Evolutionary conservation across 92 coral and sea anemone genomes (phyloP).

Genomic region (Epizoanthus rinbou): DNA sequence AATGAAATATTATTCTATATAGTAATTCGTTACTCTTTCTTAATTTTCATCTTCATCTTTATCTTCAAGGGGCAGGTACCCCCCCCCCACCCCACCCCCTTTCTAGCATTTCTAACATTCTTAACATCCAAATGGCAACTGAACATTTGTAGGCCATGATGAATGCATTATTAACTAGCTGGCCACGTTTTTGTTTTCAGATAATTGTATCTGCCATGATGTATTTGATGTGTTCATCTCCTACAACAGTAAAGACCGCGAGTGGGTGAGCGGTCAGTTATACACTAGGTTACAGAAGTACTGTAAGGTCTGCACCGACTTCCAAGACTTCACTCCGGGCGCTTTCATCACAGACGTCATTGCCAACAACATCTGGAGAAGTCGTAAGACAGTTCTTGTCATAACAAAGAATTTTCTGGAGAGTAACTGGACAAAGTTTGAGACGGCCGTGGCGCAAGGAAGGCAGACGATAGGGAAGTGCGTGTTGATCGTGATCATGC

Average conservation of each 20-base stretch:
- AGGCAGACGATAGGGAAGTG: constrained; percentile 51
- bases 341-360: constrained; percentile 53
- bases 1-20: no score
- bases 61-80: no score
- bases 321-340: constrained; percentile 58
- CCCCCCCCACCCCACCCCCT: no score
- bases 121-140: no score
- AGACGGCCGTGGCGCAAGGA: constrained; percentile 66
- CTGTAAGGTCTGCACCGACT: constrained; percentile 60
- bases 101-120: no score
- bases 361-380: constrained; percentile 57
- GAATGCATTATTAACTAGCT: neutral
- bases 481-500: constrained; percentile 53
- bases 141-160: neutral
- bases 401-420: constrained; percentile 55
- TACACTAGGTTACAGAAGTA: constrained; percentile 36
- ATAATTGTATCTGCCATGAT: constrained; percentile 6
- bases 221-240: constrained; percentile 67
- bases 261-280: constrained; percentile 48
- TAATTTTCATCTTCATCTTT: no score
- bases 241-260: constrained; percentile 59
- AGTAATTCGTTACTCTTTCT: no score
- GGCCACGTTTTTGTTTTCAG: constrained; percentile 8
- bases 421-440: constrained; percentile 65
- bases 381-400: constrained; percentile 61